A percentile compares a stretch with the other conserved stretches of the same genome.
These are phyloP conservation scores for Eurois occulta DNA, from an alignment of 2,888 invertebrate species.

Conservation along the genomic window DNA sequence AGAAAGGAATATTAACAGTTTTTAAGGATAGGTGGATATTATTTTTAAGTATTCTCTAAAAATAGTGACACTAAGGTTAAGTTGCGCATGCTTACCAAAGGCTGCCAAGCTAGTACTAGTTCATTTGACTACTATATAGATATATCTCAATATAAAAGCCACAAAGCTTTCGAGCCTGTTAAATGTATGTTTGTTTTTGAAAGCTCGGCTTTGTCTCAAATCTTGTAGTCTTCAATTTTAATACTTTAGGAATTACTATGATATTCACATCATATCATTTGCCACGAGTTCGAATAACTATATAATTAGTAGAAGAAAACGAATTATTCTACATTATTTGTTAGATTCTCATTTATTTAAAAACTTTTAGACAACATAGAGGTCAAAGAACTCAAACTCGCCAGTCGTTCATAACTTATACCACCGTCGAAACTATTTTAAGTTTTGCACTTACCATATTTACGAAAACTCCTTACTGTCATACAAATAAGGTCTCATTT, in stretches of 20 bases:
- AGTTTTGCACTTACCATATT: constrained; percentile 42
- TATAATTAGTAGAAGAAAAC: background rate
- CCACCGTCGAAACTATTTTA: constrained; percentile 45
- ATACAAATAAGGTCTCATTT: constrained; percentile 53
- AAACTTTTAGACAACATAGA: background rate
- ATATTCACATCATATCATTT: too few species aligned
- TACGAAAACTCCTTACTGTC: constrained; percentile 38
- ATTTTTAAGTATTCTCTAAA: background rate
- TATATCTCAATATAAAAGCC: background rate
- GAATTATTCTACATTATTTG: too few species aligned
- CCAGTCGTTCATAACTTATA: constrained; percentile 8
- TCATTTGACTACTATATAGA: background rate
- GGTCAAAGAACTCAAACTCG: background rate
- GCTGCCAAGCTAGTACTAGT: too few species aligned
- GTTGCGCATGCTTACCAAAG: background rate
- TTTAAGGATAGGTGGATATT: background rate
- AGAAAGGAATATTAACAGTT: background rate
- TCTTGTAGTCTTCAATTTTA: background rate
- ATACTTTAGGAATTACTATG: background rate
- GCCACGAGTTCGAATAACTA: background rate
- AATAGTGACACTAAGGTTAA: background rate
- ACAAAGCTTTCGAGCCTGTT: background rate
- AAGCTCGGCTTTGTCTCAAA: background rate
- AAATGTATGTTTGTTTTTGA: too few species aligned
- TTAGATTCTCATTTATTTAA: background rate